Evolutionary conservation across 2,888 invertebrate species (phyloP).

Genomic region (Camptogramma bilineatum): DNA sequence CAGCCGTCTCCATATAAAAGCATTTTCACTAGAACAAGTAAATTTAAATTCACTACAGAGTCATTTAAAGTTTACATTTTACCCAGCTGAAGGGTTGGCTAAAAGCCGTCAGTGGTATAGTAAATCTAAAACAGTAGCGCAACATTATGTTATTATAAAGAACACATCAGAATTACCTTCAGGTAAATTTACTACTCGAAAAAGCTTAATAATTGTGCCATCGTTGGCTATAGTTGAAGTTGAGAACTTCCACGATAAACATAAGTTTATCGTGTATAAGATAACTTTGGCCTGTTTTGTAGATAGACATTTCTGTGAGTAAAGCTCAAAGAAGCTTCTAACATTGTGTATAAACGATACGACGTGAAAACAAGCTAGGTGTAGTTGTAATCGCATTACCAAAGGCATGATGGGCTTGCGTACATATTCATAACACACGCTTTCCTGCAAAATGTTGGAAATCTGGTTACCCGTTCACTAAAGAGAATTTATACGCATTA

Average conservation of each 20-base stretch:
- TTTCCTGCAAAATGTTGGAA: conserved; percentile 25
- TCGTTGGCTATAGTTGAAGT: no score
- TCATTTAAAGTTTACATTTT: conserved; percentile 46
- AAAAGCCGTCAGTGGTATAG: conserved; percentile 47
- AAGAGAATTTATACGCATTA: conserved; percentile 29
- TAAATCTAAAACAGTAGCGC: conserved; percentile 5
- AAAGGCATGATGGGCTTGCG: conserved; percentile 52
- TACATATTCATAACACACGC: conserved; percentile 26
- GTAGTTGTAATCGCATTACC: conserved; percentile 74
- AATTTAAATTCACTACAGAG: conserved; percentile 27
- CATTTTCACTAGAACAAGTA: conserved; percentile 26
- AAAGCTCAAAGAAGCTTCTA: not conserved
- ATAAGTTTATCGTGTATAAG: no score
- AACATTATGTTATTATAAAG: not conserved
- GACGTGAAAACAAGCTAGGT: conserved; percentile 48
- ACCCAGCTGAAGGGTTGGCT: conserved; percentile 44
- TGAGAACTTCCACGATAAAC: no score
- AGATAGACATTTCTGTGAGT: not conserved
- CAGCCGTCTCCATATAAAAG: conserved; percentile 5
- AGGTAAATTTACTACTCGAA: not conserved
- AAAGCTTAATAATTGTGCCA: not conserved
- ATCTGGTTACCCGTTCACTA: conserved; percentile 28
- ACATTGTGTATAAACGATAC: conserved; percentile 1
- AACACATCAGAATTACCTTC: no score
- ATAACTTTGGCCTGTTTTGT: no score